Percentiles rank a stretch among this genome's conserved stretches.
Conservation (phyloP, 2,113 vertebrate genomes). For the Sylvilagus bachmani region DNA sequence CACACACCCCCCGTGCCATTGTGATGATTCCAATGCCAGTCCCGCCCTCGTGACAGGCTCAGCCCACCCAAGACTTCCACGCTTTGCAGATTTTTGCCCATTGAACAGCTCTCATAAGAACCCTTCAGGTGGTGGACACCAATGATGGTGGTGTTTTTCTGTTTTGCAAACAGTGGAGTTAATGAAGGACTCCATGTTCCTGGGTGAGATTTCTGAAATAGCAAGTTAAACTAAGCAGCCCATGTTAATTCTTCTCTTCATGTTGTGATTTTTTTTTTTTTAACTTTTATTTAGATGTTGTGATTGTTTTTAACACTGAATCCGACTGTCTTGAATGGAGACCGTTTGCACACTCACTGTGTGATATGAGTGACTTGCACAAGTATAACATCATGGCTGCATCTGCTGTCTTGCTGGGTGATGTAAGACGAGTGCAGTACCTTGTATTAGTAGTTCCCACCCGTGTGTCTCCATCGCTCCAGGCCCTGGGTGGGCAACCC, state of each 20-base stretch:
- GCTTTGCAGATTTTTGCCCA: neutral
- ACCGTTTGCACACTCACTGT: neutral
- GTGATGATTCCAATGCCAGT: no score
- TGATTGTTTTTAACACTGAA: neutral
- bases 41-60: no score
- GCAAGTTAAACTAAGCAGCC: neutral
- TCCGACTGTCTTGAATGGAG: neutral
- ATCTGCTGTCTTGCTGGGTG: no score
- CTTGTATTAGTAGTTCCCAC: neutral
- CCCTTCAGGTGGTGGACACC: neutral
- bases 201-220: no score
- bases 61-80: no score
- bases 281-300: no score
- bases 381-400: fast-evolving
- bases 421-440: neutral
- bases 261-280: neutral
- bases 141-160: neutral
- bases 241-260: neutral
- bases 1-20: no score
- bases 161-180: neutral
- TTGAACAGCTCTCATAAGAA: neutral
- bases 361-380: neutral
- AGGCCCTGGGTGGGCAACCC: neutral
- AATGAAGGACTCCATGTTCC: no score
- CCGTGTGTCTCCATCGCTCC: neutral